These are phyloP conservation scores for Drosophila mojavensis DNA, from an alignment of 1,140 invertebrate species.

Conservation along the genomic window DNA sequence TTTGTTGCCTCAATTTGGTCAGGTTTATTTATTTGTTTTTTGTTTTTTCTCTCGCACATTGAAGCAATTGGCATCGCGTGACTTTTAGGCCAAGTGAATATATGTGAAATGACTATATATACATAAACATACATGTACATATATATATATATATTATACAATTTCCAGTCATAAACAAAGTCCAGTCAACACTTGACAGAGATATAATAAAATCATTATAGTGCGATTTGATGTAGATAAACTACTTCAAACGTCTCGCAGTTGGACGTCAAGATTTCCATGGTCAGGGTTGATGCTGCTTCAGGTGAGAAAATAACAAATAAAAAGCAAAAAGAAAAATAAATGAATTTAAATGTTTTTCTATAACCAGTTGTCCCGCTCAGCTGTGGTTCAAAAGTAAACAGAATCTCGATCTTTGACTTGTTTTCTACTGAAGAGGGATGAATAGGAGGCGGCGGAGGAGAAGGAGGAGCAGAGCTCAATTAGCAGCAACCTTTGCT, in stretches of 20 bases:
- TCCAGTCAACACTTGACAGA: too few species aligned
- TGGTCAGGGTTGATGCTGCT: slow-evolving; percentile 57
- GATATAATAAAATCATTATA: background rate
- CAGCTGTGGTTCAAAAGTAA: slow-evolving; percentile 43
- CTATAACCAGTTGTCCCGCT: slow-evolving; percentile 57
- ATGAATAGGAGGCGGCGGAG: too few species aligned
- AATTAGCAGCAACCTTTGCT: slow-evolving; percentile 9
- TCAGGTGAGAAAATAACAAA: too few species aligned
- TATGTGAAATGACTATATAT: background rate
- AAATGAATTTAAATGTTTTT: slow-evolving; percentile 15
- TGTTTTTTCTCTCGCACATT: background rate
- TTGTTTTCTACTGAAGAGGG: slow-evolving; percentile 23
- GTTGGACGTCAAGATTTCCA: slow-evolving; percentile 36
- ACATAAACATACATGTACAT: background rate
- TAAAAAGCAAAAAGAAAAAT: background rate
- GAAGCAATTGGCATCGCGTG: background rate
- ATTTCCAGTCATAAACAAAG: background rate
- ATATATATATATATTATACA: too few species aligned
- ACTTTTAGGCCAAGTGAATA: slow-evolving; percentile 1
- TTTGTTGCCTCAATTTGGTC: background rate
- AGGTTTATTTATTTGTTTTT: background rate
- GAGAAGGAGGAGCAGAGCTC: slow-evolving; percentile 2
- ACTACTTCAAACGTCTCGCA: background rate
- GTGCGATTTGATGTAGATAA: slow-evolving; percentile 10
- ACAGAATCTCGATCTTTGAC: slow-evolving; percentile 43